phyloP scores from a whole-genome alignment of 2,113 vertebrate species.

The Hucho hucho region DNA sequence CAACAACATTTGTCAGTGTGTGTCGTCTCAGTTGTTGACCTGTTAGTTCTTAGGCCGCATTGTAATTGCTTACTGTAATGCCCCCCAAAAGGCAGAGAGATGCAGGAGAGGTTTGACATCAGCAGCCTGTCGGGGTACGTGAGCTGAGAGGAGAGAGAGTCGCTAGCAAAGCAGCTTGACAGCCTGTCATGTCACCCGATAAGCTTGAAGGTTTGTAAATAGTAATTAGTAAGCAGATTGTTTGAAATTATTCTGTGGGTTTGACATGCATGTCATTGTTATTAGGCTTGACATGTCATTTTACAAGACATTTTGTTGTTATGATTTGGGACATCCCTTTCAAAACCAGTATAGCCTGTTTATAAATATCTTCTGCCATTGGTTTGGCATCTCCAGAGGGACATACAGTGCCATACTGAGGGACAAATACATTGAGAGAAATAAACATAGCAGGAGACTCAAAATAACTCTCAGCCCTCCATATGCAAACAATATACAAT shows the following conservation, averaged over 20 bases:
- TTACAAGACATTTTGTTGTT: constrained; percentile 14
- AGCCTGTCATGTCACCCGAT: not conserved
- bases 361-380: constrained; percentile 28
- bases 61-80: not conserved
- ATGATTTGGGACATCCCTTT: constrained; percentile 15
- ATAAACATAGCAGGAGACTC: constrained; percentile 22
- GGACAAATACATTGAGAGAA: constrained; percentile 7
- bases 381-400: constrained; percentile 28
- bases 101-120: constrained; percentile 2
- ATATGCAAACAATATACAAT: constrained; percentile 33
- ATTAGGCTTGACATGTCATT: no score
- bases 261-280: not conserved
- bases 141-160: constrained; percentile 1
- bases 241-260: constrained; percentile 18
- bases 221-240: no score
- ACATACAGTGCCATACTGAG: constrained; percentile 7
- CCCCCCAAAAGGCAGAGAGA: not conserved
- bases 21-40: not conserved
- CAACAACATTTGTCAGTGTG: constrained; percentile 56
- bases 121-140: constrained; percentile 21
- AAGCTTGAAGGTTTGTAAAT: no score
- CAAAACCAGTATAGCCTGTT: constrained; percentile 14
- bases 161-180: constrained; percentile 12
- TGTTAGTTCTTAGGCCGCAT: not conserved
- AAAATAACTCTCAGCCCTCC: constrained; percentile 36